Evolutionary conservation across 2,113 vertebrate species (phyloP).

Genomic region (Crotalus viridis): DNA sequence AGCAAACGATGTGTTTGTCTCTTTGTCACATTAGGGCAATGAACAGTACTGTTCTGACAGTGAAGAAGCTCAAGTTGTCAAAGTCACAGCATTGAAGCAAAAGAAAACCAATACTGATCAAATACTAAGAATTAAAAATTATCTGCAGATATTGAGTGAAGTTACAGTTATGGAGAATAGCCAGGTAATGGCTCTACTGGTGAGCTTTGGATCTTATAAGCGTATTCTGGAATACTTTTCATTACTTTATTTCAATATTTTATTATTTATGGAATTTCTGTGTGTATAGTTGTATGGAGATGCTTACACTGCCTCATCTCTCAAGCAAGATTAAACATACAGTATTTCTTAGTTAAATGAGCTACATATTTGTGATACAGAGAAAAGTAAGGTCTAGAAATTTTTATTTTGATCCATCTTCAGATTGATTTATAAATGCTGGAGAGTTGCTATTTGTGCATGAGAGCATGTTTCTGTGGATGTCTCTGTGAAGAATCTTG

Average conservation of each 20-base stretch:
- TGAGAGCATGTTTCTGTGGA: not conserved
- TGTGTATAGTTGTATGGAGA: not conserved
- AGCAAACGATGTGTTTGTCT: not conserved
- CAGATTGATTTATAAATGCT: not conserved
- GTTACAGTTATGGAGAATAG: not conserved
- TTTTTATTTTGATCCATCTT: not conserved
- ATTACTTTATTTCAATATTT: not conserved
- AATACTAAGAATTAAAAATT: not conserved
- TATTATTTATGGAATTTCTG: not conserved
- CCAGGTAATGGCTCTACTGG: not conserved
- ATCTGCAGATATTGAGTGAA: not conserved
- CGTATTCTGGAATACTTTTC: not conserved
- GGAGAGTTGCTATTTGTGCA: not conserved
- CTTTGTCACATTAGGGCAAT: not conserved
- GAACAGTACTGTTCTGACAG: not conserved
- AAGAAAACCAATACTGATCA: not conserved
- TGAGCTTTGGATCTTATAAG: not conserved
- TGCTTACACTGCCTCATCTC: not conserved
- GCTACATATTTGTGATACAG: not conserved
- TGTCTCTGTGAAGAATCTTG: not conserved
- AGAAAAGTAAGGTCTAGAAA: not conserved
- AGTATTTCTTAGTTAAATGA: not conserved
- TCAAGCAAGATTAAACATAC: not conserved
- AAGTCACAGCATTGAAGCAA: not conserved
- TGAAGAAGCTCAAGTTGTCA: not conserved